Evolutionary conservation across 2,888 invertebrate species (phyloP).

Genomic region (Tetramorium bicarinatum): DNA sequence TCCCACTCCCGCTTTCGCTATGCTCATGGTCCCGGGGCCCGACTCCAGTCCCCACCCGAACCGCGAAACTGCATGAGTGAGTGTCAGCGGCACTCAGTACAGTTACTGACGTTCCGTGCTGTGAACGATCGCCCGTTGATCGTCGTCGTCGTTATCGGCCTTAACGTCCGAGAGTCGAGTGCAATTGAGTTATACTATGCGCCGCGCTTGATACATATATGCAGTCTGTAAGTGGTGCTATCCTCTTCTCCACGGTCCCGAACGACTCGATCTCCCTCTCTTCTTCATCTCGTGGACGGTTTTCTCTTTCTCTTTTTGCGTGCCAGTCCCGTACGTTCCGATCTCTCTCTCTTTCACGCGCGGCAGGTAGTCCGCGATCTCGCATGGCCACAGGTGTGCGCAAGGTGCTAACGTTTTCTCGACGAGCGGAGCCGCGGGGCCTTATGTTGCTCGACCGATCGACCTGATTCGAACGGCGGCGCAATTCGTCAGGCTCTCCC

Average conservation of each 20-base stretch:
- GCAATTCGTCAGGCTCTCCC: constrained; percentile 45
- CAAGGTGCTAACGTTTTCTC: constrained; percentile 58
- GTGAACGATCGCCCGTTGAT: constrained; percentile 75
- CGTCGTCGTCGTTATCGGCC: constrained; percentile 55
- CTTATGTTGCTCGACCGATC: constrained; percentile 34
- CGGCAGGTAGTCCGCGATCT: constrained; percentile 52
- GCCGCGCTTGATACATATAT: constrained; percentile 68
- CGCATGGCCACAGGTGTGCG: constrained; percentile 58
- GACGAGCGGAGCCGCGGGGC: constrained; percentile 32
- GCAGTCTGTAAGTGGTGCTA: constrained; percentile 73
- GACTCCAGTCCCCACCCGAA: constrained; percentile 72
- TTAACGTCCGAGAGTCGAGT: constrained; percentile 33
- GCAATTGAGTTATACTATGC: constrained; percentile 69
- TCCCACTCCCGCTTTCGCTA: constrained; percentile 66
- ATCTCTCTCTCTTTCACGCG: constrained; percentile 18
- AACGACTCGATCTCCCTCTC: constrained; percentile 34
- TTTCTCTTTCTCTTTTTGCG: constrained; percentile 53
- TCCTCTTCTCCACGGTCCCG: constrained; percentile 26
- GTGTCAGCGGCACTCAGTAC: constrained; percentile 81
- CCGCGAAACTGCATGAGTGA: constrained; percentile 77
- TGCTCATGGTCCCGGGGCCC: constrained; percentile 64
- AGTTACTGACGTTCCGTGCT: constrained; percentile 82
- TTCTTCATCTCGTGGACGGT: constrained; percentile 4
- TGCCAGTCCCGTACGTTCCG: constrained; percentile 37
- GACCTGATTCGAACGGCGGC: constrained; percentile 40